These are phyloP conservation scores for Machaerirhynchus nigripectus DNA, from an alignment of 2,113 vertebrate genomes.

Conservation along the genomic window DNA sequence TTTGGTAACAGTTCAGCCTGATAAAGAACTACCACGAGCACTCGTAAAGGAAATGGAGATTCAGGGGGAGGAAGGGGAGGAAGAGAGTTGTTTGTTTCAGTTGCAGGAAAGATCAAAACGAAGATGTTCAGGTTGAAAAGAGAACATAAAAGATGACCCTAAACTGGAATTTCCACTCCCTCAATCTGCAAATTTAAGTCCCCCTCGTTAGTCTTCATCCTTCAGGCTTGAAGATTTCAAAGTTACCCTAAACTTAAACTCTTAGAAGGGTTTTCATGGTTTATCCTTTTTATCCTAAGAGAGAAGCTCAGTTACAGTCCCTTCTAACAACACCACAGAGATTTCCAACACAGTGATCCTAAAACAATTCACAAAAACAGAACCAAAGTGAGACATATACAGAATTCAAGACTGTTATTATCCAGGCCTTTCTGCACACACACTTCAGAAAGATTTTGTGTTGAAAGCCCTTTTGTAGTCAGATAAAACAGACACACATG, in stretches of 20 bases:
- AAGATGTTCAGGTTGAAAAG: conserved; percentile 48
- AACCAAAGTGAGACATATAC: background rate
- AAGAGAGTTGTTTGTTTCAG: conserved; percentile 57
- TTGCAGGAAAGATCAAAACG: conserved; percentile 49
- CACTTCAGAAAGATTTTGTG: background rate
- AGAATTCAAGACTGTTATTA: background rate
- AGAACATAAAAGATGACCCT: conserved; percentile 42
- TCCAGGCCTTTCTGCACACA: background rate
- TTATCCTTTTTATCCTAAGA: background rate
- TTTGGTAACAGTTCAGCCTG: background rate
- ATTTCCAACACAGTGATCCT: background rate
- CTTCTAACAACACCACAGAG: background rate
- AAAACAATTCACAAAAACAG: background rate
- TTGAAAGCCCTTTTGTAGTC: conserved; percentile 3
- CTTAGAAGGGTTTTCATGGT: background rate
- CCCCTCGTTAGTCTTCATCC: background rate
- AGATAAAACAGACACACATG: background rate
- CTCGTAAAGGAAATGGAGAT: conserved; percentile 53
- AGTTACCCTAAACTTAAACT: background rate
- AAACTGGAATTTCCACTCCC: conserved; percentile 43
- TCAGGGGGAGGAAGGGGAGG: conserved; percentile 38
- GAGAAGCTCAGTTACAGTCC: background rate
- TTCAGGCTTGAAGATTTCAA: conserved; percentile 9
- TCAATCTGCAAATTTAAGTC: background rate
- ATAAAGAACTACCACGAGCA: background rate